These are phyloP conservation scores for Chascanopsetta lugubris DNA, from an alignment of 2,113 vertebrate genomes.

Conservation along the genomic window DNA sequence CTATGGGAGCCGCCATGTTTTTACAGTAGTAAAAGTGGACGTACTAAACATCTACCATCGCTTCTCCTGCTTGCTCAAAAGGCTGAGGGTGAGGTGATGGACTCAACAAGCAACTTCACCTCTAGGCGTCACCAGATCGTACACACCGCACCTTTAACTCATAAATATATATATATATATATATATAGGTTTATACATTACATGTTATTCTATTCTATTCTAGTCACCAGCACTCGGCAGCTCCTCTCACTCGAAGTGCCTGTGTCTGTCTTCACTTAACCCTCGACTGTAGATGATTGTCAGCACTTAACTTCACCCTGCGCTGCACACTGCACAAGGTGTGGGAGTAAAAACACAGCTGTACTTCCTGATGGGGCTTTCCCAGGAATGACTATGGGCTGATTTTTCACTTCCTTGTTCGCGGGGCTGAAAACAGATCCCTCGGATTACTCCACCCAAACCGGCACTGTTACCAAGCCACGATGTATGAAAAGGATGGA, in stretches of 20 bases:
- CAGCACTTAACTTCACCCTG: slow-evolving; percentile 21
- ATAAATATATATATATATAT: no score
- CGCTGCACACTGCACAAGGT: slow-evolving; percentile 15
- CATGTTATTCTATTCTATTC: no score
- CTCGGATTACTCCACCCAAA: slow-evolving; percentile 50
- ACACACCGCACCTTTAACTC: no score
- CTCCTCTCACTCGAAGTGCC: not conserved
- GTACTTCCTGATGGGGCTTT: slow-evolving; percentile 72
- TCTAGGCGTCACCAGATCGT: no score
- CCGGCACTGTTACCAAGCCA: slow-evolving; percentile 9
- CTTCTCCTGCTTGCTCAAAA: no score
- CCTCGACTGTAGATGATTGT: slow-evolving; percentile 24
- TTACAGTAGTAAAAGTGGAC: no score
- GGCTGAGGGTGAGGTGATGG: no score
- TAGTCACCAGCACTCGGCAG: not conserved
- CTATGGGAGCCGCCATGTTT: no score
- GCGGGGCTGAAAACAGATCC: slow-evolving; percentile 39
- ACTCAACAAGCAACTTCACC: no score
- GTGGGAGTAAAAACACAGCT: slow-evolving; percentile 42
- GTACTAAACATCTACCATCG: no score
- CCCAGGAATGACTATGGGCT: slow-evolving; percentile 19
- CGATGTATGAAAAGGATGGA: not conserved
- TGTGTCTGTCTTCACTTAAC: slow-evolving; percentile 20
- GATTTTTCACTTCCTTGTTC: slow-evolving; percentile 71
- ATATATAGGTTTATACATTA: no score